Conservation (phyloP, 2,797 vertebrate genomes). For the Distichodus sexfasciatus region DNA sequence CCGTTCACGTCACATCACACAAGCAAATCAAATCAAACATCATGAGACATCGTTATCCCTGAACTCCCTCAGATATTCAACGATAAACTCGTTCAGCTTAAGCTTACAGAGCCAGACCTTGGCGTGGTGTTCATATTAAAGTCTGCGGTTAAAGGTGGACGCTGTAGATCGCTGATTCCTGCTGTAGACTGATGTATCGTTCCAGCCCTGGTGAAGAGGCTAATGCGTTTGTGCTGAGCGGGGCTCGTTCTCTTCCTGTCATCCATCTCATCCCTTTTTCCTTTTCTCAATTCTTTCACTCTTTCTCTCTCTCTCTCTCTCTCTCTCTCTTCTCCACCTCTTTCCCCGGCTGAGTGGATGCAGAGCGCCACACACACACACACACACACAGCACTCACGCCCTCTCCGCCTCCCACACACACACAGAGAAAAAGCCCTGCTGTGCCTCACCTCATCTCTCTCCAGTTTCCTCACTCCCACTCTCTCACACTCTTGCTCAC, state of each 20-base stretch:
- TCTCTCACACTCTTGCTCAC: slow-evolving; percentile 40
- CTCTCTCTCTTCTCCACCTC: slow-evolving; percentile 27
- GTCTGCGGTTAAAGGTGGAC: too few species aligned
- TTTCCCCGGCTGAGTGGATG: slow-evolving; percentile 41
- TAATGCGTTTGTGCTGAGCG: slow-evolving; percentile 44
- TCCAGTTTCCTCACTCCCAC: slow-evolving; percentile 3
- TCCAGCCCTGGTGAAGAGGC: slow-evolving; percentile 36
- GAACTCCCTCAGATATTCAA: too few species aligned
- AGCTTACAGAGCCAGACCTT: too few species aligned
- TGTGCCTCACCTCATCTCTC: slow-evolving; percentile 21
- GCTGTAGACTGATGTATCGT: too few species aligned
- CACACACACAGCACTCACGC: slow-evolving; percentile 64
- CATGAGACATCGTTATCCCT: too few species aligned
- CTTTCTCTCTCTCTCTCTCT: slow-evolving; percentile 5
- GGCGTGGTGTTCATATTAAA: too few species aligned
- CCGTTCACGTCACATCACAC: too few species aligned
- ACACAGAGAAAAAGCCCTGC: slow-evolving; percentile 35
- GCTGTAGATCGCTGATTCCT: too few species aligned
- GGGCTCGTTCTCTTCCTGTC: slow-evolving; percentile 31
- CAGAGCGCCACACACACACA: slow-evolving; percentile 50
- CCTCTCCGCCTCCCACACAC: slow-evolving; percentile 70
- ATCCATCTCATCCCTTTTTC: slow-evolving; percentile 46
- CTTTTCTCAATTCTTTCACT: background rate
- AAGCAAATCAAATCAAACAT: too few species aligned
- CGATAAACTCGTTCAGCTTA: too few species aligned